Conservation (phyloP, 2,113 vertebrate genomes). For the Parotia lawesii region DNA sequence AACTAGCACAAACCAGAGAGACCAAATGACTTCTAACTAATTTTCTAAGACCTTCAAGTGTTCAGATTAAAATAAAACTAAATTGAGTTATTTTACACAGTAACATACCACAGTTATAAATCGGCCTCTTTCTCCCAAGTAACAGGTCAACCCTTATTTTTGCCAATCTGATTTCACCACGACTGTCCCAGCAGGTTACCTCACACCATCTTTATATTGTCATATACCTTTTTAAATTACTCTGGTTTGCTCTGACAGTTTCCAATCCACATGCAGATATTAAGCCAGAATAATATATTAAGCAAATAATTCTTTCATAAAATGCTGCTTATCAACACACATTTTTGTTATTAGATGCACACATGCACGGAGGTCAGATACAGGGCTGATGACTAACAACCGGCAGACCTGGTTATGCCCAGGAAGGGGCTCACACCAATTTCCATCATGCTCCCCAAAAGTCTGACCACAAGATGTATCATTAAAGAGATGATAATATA, state of each 20-base stretch:
- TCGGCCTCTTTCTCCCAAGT: not conserved
- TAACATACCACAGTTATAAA: not conserved
- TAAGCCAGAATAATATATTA: slow-evolving; percentile 7
- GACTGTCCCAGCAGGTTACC: not conserved
- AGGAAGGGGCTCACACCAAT: not conserved
- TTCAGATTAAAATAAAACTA: not conserved
- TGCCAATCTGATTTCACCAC: slow-evolving; percentile 21
- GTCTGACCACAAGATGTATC: not conserved
- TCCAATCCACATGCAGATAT: not conserved
- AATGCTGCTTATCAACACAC: not conserved
- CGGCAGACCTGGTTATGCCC: not conserved
- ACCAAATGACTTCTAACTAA: not conserved
- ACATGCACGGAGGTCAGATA: not conserved
- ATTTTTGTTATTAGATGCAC: not conserved
- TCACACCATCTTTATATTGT: not conserved
- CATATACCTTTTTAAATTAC: not conserved
- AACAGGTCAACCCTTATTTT: not conserved
- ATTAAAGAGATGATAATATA: not conserved
- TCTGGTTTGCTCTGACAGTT: not conserved
- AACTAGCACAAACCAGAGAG: not conserved
- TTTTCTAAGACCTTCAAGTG: not conserved
- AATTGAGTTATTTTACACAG: not conserved
- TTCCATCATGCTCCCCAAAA: not conserved
- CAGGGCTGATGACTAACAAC: not conserved
- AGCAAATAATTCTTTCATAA: slow-evolving; percentile 20